Evolutionary conservation across 2,113 vertebrate species (phyloP).

Genomic region (Eclectus roratus): DNA sequence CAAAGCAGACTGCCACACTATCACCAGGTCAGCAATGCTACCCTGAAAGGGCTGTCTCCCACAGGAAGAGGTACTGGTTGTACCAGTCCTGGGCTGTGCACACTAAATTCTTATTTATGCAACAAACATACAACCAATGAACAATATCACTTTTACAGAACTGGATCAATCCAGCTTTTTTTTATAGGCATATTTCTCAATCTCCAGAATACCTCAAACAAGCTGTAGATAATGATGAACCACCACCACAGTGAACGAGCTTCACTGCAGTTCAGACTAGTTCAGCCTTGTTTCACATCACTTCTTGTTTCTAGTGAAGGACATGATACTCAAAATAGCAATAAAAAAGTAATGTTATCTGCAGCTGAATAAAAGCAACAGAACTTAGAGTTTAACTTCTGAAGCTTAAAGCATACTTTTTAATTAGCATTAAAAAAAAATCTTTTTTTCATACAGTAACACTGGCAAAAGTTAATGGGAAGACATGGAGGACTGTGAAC

Average conservation of each 20-base stretch:
- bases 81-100: slow-evolving; percentile 27
- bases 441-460: slow-evolving; percentile 70
- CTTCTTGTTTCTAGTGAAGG: slow-evolving; percentile 72
- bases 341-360: slow-evolving; percentile 71
- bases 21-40: background rate
- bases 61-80: slow-evolving; percentile 24
- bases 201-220: slow-evolving; percentile 65
- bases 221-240: slow-evolving; percentile 65
- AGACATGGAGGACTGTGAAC: slow-evolving; percentile 72
- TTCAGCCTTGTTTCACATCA: slow-evolving; percentile 69
- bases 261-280: slow-evolving; percentile 69
- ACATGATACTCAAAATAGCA: slow-evolving; percentile 73
- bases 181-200: slow-evolving; percentile 65
- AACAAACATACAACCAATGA: slow-evolving; percentile 70
- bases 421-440: slow-evolving; percentile 74
- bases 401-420: slow-evolving; percentile 79
- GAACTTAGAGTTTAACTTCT: slow-evolving; percentile 72
- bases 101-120: slow-evolving; percentile 66
- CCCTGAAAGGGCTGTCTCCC: slow-evolving; percentile 26
- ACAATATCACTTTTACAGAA: slow-evolving; percentile 69
- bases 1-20: slow-evolving; percentile 35
- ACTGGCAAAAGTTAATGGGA: slow-evolving; percentile 81
- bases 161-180: slow-evolving; percentile 70
- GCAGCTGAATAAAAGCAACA: slow-evolving; percentile 73
- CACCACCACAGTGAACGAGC: slow-evolving; percentile 58